Base-by-base conservation (phyloP, 1,140 invertebrate species). In the Mya arenaria region DNA sequence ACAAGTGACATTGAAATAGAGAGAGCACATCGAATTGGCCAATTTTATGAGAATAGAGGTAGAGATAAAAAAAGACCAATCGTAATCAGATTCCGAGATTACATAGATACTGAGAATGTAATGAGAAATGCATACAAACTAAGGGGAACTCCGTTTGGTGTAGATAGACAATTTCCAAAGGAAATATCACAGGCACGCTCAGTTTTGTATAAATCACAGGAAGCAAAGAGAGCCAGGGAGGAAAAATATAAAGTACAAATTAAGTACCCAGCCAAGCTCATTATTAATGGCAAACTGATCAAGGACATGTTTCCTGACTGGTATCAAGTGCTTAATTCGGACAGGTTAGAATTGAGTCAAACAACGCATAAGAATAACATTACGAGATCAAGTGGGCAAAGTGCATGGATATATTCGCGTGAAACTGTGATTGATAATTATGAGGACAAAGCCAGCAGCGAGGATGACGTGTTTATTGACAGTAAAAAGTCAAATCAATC, bases 221-320 rank as follows among this genome's bases (percentile, higher is more conserved):
- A 19, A 28, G 13, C 32, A 69, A 6, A 8, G 17, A n/a, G 13
- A 13, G 15, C 65, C 34, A 63, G 28, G 19, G 19, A 32, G 8
- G 32, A 63, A 30, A 63, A 36, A n/a, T 36, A 32, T n/a, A 63
- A 63, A 63, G 32, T 63, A 17, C 60, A 28, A 68, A 68, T 68
- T 13, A 25, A 68, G 25, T 68, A 68, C 25, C 65, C 65, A 41
- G 65, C 65, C 5, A 68, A 44, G 23, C 25, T 39, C 4, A 4
- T 37, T 68, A 25, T 68, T 32, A 23, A 68, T 34, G 34, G 36
- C 19, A 6, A 44, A 6, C 4, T 44, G 15, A 36, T 68, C 15
- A 23, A 4, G 28, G 65, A 68, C 37, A 41, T 36, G 37, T 68
- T 68, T 68, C 65, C 65, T 4, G 65, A 68, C 4, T 68, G 65